Conservation (phyloP, 2,113 vertebrate species). For the Barbus barbus region DNA sequence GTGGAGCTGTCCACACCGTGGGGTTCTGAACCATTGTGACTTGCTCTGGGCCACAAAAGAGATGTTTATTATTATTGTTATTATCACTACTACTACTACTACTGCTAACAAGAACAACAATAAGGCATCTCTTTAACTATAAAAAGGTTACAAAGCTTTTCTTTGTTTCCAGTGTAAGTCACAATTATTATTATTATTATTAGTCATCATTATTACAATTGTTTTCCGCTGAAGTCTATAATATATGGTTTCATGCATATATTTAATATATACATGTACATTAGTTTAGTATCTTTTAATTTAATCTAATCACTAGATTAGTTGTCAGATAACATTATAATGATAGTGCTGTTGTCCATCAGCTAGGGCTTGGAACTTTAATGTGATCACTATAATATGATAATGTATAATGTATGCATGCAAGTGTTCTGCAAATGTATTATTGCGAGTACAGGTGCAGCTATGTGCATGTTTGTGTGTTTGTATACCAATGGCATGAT, state of each 20-base stretch:
- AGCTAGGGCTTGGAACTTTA: background rate
- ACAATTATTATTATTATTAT: too few species aligned
- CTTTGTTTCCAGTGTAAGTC: too few species aligned
- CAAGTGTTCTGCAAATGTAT: background rate
- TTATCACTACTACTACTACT: background rate
- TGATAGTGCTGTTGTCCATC: too few species aligned
- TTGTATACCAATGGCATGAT: slow-evolving; percentile 29
- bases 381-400: background rate
- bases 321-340: background rate
- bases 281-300: background rate
- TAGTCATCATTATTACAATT: background rate
- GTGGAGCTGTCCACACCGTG: background rate
- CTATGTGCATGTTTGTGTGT: background rate
- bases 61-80: background rate
- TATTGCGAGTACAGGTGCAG: background rate
- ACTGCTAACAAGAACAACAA: too few species aligned
- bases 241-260: background rate
- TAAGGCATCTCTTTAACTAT: too few species aligned
- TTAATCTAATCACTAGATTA: background rate
- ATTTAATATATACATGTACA: background rate
- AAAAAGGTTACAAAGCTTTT: too few species aligned
- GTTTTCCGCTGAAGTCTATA: background rate
- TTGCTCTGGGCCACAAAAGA: background rate
- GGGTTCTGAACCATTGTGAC: background rate
- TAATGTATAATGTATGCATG: background rate